Conservation (phyloP, 2,888 invertebrate species). For the Unio pictorum region DNA sequence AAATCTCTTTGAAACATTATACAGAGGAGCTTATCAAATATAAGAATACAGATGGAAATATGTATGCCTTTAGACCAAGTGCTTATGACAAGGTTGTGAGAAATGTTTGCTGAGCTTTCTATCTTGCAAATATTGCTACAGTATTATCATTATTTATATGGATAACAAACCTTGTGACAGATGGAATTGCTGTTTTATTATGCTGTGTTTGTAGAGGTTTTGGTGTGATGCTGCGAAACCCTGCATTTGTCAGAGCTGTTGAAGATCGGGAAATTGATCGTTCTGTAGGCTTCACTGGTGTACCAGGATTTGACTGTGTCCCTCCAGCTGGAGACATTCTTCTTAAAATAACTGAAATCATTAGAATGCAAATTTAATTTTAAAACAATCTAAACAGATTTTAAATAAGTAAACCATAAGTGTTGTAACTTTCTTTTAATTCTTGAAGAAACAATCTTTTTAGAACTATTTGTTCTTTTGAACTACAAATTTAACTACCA, state of each 20-base stretch:
- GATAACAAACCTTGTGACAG: conserved; percentile 11
- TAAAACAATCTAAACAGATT: background rate
- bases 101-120: background rate
- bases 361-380: background rate
- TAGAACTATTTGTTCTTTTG: no score
- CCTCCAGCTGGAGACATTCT: conserved; percentile 32
- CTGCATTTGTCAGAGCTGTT: conserved; percentile 27
- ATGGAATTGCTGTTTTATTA: conserved; percentile 48
- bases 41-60: no score
- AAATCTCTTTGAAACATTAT: no score
- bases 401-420: no score
- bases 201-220: conserved; percentile 60
- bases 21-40: no score
- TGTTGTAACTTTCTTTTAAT: no score
- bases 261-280: conserved; percentile 26
- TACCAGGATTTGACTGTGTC: background rate
- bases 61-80: no score
- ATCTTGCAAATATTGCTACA: background rate
- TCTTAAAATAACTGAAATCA: conserved; percentile 34
- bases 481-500: no score
- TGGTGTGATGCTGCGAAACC: conserved; percentile 55
- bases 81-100: no score
- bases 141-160: background rate
- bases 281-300: conserved; percentile 18
- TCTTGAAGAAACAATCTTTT: no score